A percentile compares a stretch with the other conserved stretches of the same genome.
Evolutionary conservation across 2,888 invertebrate species (phyloP).

Genomic region (Erebia aethiops): DNA sequence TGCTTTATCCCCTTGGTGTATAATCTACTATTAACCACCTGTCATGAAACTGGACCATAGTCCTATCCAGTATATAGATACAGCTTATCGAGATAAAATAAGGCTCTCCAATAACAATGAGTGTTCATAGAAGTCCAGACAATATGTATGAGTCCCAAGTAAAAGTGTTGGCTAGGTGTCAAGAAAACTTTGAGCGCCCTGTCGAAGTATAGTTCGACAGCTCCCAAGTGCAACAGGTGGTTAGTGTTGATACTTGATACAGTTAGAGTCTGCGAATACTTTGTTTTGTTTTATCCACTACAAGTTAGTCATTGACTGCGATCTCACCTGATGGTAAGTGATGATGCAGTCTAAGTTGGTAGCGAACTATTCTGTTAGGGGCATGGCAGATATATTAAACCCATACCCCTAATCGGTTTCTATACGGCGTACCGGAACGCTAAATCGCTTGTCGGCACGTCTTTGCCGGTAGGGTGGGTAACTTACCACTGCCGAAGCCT

Average conservation of each 20-base stretch:
- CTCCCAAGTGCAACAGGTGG: constrained; percentile 43
- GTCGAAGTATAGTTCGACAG: constrained; percentile 36
- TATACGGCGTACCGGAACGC: too few species aligned
- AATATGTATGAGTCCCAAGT: constrained; percentile 28
- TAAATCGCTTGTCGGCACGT: too few species aligned
- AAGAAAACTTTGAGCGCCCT: constrained; percentile 42
- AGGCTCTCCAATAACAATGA: constrained; percentile 15
- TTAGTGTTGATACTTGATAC: constrained; percentile 33
- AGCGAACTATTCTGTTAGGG: too few species aligned
- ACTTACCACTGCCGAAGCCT: too few species aligned
- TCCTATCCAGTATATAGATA: constrained; percentile 1
- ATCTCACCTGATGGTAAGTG: too few species aligned
- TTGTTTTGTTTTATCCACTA: constrained; percentile 11
- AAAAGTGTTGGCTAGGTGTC: constrained; percentile 42
- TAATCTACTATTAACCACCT: too few species aligned
- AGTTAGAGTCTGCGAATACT: constrained; percentile 25
- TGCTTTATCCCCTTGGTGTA: too few species aligned
- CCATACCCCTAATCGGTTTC: too few species aligned
- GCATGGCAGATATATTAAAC: too few species aligned
- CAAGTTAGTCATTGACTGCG: too few species aligned
- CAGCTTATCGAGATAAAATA: constrained; percentile 11
- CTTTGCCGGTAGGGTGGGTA: too few species aligned
- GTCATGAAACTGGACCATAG: not conserved
- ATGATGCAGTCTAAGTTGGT: too few species aligned
- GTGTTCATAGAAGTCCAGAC: constrained; percentile 19